These are phyloP conservation scores for Notarius quadriscutis DNA, from an alignment of 2,113 vertebrate genomes.

Conservation along the genomic window DNA sequence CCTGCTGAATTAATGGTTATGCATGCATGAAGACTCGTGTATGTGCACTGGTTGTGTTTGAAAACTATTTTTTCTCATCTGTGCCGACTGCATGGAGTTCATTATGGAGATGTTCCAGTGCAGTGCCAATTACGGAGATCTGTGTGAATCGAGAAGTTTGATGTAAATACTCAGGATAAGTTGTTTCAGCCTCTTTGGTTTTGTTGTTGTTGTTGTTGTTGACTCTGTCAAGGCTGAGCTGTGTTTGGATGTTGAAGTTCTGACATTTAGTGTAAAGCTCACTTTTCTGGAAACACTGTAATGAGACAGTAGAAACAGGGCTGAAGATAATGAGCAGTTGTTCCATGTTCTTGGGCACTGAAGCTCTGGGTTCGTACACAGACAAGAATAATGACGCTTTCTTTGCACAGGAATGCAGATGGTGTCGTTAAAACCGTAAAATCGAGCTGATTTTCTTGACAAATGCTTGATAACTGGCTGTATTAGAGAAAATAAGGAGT, in stretches of 20 bases:
- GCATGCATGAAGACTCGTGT: background rate
- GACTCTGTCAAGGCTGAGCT: background rate
- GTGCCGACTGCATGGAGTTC: background rate
- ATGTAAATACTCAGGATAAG: background rate
- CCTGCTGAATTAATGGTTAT: background rate
- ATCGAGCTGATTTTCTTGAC: background rate
- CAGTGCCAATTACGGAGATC: constrained; percentile 4
- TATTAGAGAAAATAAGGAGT: constrained; percentile 6
- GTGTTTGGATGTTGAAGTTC: background rate
- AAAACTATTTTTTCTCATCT: background rate
- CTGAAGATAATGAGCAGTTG: constrained; percentile 28
- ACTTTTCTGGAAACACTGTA: background rate
- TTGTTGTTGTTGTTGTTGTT: background rate
- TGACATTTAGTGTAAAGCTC: background rate
- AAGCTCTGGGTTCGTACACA: background rate
- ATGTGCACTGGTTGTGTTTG: background rate
- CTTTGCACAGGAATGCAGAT: background rate
- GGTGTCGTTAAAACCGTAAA: background rate
- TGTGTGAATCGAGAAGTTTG: background rate
- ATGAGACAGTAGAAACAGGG: constrained; percentile 8
- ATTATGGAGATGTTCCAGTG: background rate
- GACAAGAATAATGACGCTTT: background rate
- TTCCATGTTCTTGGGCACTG: background rate
- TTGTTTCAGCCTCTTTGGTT: background rate
- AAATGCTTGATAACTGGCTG: background rate